A percentile compares a stretch with the other conserved stretches of the same genome.
Conservation (phyloP, 2,888 invertebrate genomes). For the Drosophila buzzatii region DNA sequence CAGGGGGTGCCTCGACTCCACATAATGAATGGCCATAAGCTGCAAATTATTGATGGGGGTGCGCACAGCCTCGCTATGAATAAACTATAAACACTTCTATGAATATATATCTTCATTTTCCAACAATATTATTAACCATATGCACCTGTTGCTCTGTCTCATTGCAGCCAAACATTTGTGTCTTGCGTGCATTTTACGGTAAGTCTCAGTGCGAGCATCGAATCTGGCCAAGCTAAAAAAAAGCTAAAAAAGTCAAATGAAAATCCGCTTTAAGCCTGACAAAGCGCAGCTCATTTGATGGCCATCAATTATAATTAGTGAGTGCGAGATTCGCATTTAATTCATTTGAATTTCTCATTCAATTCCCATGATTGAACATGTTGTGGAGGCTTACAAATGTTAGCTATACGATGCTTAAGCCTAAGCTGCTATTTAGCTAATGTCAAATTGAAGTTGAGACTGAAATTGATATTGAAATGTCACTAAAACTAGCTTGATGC, state of each 20-base stretch:
- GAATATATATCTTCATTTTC: not conserved
- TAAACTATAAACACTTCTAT: not conserved
- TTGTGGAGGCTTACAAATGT: not conserved
- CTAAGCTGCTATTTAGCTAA: not conserved
- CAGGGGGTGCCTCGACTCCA: not conserved
- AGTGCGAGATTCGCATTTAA: not conserved
- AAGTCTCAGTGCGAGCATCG: constrained; percentile 55
- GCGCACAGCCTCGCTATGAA: constrained; percentile 38
- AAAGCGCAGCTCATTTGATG: constrained; percentile 20
- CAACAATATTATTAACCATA: constrained; percentile 41
- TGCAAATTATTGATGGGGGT: constrained; percentile 72
- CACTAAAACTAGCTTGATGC: not conserved
- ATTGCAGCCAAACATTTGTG: constrained; percentile 50
- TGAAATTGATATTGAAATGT: not conserved
- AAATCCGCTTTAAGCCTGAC: constrained; percentile 9
- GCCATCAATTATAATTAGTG: constrained; percentile 4
- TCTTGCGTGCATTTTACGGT: constrained; percentile 61
- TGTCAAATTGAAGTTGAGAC: not conserved
- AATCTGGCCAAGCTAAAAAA: not conserved
- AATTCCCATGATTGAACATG: not conserved
- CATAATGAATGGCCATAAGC: constrained; percentile 71
- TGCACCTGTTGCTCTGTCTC: constrained; percentile 36
- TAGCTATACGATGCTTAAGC: not conserved
- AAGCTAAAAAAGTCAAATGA: not conserved
- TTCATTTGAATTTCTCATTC: constrained; percentile 4